Evolutionary conservation across 2,113 vertebrate species (phyloP).

Genomic region (Etia nguti): DNA sequence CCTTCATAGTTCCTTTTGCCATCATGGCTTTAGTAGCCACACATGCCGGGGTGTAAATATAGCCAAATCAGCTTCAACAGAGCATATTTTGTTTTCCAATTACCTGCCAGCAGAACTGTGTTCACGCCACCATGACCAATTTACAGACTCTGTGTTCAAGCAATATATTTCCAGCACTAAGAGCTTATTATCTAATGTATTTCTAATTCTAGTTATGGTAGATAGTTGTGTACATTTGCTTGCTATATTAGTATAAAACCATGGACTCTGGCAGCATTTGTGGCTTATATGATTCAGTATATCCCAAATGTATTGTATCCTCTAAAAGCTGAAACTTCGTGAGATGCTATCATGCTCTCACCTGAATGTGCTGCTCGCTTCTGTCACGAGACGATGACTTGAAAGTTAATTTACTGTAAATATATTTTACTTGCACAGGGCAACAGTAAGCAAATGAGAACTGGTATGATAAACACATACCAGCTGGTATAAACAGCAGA

Average conservation of each 20-base stretch:
- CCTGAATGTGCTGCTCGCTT: slow-evolving; percentile 3
- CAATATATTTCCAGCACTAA: slow-evolving; percentile 28
- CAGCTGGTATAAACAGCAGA: slow-evolving; percentile 53
- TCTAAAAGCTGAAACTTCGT: slow-evolving; percentile 4
- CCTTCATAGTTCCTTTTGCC: slow-evolving; percentile 10
- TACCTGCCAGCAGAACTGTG: slow-evolving; percentile 32
- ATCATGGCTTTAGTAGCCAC: neutral
- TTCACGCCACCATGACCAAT: slow-evolving; percentile 47
- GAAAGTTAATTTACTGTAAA: slow-evolving; percentile 30
- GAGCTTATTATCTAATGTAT: slow-evolving; percentile 24
- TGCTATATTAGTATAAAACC: neutral
- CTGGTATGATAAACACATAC: slow-evolving; percentile 46
- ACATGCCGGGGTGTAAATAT: slow-evolving; percentile 15
- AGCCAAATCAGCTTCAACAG: slow-evolving; percentile 28
- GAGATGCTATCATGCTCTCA: neutral
- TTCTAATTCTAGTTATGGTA: slow-evolving; percentile 15
- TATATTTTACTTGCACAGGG: slow-evolving; percentile 37
- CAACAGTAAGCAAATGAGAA: slow-evolving; percentile 34
- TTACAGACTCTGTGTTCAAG: slow-evolving; percentile 35
- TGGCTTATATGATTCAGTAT: neutral
- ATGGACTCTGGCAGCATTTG: neutral
- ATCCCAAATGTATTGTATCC: slow-evolving; percentile 6
- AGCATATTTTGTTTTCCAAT: slow-evolving; percentile 61
- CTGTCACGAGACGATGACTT: slow-evolving; percentile 39
- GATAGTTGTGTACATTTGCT: neutral